These are phyloP conservation scores for Gopherus flavomarginatus DNA, from an alignment of 2,113 vertebrate species.

Conservation along the genomic window DNA sequence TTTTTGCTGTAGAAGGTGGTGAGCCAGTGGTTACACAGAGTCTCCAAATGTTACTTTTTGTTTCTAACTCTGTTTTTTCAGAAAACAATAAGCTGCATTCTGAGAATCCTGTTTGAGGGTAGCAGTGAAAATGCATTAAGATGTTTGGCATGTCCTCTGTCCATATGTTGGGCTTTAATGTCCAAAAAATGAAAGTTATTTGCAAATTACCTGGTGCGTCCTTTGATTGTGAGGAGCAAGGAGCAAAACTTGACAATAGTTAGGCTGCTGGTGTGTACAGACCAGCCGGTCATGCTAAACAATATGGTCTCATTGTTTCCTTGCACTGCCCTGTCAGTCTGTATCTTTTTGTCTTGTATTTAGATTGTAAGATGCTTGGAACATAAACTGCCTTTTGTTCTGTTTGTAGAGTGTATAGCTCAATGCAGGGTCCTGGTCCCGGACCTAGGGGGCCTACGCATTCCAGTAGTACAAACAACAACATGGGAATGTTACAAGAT, in stretches of 20 bases:
- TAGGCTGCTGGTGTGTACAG: background rate
- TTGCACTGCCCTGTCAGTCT: background rate
- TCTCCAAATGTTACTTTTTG: slow-evolving; percentile 14
- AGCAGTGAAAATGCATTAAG: background rate
- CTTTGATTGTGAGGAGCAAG: background rate
- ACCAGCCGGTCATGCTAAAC: background rate
- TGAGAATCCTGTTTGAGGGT: background rate
- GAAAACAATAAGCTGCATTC: background rate
- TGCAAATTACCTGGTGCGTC: background rate
- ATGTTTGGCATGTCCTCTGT: background rate
- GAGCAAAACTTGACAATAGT: background rate
- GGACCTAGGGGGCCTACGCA: background rate
- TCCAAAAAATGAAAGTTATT: accelerated
- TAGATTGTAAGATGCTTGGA: background rate
- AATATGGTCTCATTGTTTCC: background rate
- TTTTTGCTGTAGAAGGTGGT: slow-evolving; percentile 28
- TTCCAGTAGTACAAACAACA: background rate
- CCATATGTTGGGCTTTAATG: background rate
- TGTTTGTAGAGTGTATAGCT: background rate
- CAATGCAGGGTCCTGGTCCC: background rate
- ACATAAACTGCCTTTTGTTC: background rate
- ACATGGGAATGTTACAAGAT: background rate
- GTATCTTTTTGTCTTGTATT: background rate
- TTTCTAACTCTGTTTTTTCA: background rate
- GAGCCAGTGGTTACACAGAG: background rate